phyloP scores from a whole-genome alignment of 2,113 vertebrate genomes.

The Centropus bengalensis region DNA sequence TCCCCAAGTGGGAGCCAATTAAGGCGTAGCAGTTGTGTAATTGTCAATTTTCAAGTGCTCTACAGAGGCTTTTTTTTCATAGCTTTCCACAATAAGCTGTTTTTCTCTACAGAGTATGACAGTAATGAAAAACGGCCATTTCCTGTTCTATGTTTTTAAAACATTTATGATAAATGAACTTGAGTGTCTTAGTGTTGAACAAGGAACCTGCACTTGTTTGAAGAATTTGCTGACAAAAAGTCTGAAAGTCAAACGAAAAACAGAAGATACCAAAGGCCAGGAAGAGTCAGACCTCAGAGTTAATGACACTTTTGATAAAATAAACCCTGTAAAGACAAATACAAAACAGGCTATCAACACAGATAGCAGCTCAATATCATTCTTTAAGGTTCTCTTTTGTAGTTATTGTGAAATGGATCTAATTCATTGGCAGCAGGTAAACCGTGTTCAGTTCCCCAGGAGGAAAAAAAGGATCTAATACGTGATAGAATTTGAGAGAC shows the following conservation, averaged over 20 bases:
- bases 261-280: not conserved
- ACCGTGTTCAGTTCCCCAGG: not conserved
- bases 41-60: slow-evolving; percentile 74
- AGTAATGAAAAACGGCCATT: slow-evolving; percentile 74
- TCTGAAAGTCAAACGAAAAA: slow-evolving; percentile 31
- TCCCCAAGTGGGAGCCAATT: slow-evolving; percentile 68
- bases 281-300: not conserved
- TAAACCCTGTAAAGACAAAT: not conserved
- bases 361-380: not conserved
- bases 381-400: not conserved
- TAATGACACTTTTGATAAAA: slow-evolving; percentile 20
- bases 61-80: slow-evolving; percentile 9
- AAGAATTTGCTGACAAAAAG: slow-evolving; percentile 38
- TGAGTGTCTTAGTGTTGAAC: slow-evolving; percentile 30
- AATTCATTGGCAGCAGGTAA: not conserved
- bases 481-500: not conserved
- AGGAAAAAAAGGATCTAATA: not conserved
- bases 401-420: not conserved
- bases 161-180: slow-evolving; percentile 60
- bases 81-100: slow-evolving; percentile 61
- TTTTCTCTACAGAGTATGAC: slow-evolving; percentile 70
- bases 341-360: not conserved
- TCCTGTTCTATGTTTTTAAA: slow-evolving; percentile 64
- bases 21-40: slow-evolving; percentile 69
- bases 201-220: slow-evolving; percentile 49